Base-by-base conservation (phyloP, 2,797 vertebrate species). In the Chiloscyllium punctatum region DNA sequence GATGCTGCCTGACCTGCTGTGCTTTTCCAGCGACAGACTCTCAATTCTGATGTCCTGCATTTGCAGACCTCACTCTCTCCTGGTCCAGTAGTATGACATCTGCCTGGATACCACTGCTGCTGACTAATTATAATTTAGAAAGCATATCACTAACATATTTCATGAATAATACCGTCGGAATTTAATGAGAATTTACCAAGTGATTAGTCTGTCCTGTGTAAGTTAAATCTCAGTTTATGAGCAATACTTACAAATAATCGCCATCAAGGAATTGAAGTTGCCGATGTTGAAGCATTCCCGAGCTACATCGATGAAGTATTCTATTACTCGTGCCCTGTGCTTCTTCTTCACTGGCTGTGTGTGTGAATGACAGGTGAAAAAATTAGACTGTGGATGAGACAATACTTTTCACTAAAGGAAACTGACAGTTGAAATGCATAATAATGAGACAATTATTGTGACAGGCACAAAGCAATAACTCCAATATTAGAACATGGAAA, bases 191-290 rank as follows among this genome's bases (percentile, higher is more conserved):
- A 77, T 30, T 48, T 77, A 74, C 71, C 30, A 95, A n/a, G 8
- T 95, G 71, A 95, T 95, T 95, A 30, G 74, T 95, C 71, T 77
- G 94, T 77, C 25, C 23, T 95, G 71, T 74, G 53, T 53, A 48
- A 48, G 53, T 95, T 95, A 77, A 95, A 95, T 53, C 48, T 23
- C 48, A 53, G 48, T 23, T 77, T 1, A 86, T 57, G 42, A 25
- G 95, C 71, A 86, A 53, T 96, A 98, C 99, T 99, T 97, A 99
- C 99, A 99, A 96, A 99, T 98, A 96, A 99, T 99, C 72, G 99
- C 99, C 99, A 99, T 99, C 96, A 99, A 98, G 94, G 99, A 99
- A 97, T 99, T 99, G 94, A 99, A 99, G 98, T 99, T 99, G 96
- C 99, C 99, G 23, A 99, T 99, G 97, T 99, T 99, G 97, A 99